A percentile compares a stretch with the other conserved stretches of the same genome.
phyloP scores from a whole-genome alignment of 2,888 invertebrate genomes.

The Apotomis capreana region DNA sequence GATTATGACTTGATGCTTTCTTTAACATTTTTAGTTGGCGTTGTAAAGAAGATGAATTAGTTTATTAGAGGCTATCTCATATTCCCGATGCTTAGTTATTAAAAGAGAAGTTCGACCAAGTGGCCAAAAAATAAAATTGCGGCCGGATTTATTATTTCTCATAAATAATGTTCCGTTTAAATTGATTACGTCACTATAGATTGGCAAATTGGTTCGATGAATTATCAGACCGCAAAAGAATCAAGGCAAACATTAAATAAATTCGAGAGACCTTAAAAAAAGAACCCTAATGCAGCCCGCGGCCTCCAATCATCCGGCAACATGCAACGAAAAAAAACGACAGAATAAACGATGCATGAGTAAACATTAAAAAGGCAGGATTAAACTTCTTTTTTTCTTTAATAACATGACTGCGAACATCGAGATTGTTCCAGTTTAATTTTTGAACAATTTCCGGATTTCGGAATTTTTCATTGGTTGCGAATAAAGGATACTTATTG shows the following conservation, averaged over 20 bases:
- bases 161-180: background rate
- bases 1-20: no score
- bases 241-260: constrained; percentile 32
- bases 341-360: constrained; percentile 39
- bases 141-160: no score
- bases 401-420: constrained; percentile 35
- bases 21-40: no score
- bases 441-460: constrained; percentile 14
- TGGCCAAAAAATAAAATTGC: no score
- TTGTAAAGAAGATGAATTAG: no score
- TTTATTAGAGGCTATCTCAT: no score
- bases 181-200: constrained; percentile 22
- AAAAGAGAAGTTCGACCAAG: no score
- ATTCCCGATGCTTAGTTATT: no score
- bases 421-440: constrained; percentile 28
- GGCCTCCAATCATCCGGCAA: constrained; percentile 38
- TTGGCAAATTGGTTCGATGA: constrained; percentile 34
- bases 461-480: constrained; percentile 12
- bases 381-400: constrained; percentile 31
- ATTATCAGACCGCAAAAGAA: constrained; percentile 23
- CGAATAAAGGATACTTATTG: constrained; percentile 1
- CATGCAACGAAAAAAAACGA: constrained; percentile 35
- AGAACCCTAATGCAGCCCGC: constrained; percentile 34
- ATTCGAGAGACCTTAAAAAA: constrained; percentile 34
- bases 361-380: constrained; percentile 42